Evolutionary conservation across 2,888 invertebrate genomes (phyloP).

Genomic region (Drosophila mulleri): DNA sequence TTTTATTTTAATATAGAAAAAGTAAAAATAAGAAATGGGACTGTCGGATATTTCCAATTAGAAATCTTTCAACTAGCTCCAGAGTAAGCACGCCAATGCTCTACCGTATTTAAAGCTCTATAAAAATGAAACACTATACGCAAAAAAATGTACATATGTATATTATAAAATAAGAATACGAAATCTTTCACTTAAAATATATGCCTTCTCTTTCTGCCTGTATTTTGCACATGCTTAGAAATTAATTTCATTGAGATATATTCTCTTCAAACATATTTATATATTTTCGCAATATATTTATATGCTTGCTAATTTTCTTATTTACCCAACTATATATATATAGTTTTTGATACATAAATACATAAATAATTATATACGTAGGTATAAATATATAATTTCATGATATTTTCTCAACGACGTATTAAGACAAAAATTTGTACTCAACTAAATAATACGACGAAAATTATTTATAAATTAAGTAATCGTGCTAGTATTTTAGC

Average conservation of each 20-base stretch:
- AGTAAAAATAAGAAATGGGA: neutral
- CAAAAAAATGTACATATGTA: too few species aligned
- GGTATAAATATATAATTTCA: neutral
- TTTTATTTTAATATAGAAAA: neutral
- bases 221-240: neutral
- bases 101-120: too few species aligned
- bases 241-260: neutral
- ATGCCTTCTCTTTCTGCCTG: neutral
- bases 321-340: neutral
- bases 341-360: neutral
- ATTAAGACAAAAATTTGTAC: too few species aligned
- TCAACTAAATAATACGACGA: too few species aligned
- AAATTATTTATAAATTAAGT: too few species aligned
- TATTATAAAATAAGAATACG: too few species aligned
- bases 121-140: too few species aligned
- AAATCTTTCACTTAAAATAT: neutral
- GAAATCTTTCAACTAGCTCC: too few species aligned
- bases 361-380: neutral
- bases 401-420: neutral
- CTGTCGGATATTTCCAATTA: too few species aligned
- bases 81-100: too few species aligned
- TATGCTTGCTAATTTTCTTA: neutral
- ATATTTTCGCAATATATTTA: neutral
- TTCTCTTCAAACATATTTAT: neutral
- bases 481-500: too few species aligned